Conservation (phyloP, 2,797 vertebrate genomes). For the Ibycter americanus region DNA sequence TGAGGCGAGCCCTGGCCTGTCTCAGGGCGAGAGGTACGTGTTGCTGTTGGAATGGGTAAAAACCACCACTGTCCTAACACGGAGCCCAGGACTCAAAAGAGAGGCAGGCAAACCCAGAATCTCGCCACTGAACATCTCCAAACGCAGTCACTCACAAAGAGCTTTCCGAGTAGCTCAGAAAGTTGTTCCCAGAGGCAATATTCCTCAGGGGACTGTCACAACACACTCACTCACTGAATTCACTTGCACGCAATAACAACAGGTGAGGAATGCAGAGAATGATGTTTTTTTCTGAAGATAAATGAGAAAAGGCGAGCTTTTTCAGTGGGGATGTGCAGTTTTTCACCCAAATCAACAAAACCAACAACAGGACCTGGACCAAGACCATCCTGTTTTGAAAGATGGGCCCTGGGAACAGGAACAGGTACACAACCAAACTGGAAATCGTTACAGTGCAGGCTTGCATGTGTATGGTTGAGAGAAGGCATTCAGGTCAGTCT, state of each 20-base stretch:
- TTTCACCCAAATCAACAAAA: background rate
- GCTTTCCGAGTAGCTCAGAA: background rate
- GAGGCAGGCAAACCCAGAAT: background rate
- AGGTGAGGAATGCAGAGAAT: background rate
- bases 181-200: background rate
- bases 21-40: background rate
- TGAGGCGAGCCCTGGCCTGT: background rate
- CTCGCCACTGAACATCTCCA: background rate
- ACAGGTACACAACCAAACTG: constrained; percentile 23
- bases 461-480: constrained; percentile 25
- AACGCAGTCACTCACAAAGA: background rate
- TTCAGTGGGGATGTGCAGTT: background rate
- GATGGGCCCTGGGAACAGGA: constrained; percentile 50
- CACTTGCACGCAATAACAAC: background rate
- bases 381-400: constrained; percentile 9
- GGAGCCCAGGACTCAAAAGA: background rate
- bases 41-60: background rate
- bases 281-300: background rate
- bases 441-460: constrained; percentile 55
- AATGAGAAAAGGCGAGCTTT: background rate
- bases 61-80: background rate
- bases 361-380: background rate
- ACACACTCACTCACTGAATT: background rate
- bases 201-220: background rate
- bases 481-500: constrained; percentile 65